phyloP scores from a whole-genome alignment of 2,888 invertebrate species.

The Mythimna impura region DNA sequence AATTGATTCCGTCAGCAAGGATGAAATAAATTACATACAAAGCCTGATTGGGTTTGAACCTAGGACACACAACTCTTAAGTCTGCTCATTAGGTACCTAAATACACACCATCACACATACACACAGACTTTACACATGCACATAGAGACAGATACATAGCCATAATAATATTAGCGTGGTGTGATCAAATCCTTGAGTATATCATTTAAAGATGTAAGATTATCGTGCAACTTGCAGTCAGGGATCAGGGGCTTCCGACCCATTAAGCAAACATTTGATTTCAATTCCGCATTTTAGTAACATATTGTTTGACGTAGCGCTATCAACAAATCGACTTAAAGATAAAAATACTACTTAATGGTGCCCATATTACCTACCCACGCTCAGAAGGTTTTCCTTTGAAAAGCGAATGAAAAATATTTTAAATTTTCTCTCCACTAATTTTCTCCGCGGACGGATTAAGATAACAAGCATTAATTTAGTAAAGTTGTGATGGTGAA shows the following conservation, averaged over 20 bases:
- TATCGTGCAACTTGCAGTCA: slow-evolving; percentile 38
- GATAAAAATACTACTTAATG: slow-evolving; percentile 32
- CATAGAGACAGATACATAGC: too few species aligned
- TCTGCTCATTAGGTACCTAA: too few species aligned
- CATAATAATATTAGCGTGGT: too few species aligned
- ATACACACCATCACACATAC: too few species aligned
- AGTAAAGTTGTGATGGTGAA: slow-evolving; percentile 29
- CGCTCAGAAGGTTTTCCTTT: slow-evolving; percentile 9
- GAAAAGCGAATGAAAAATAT: slow-evolving; percentile 37
- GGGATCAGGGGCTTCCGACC: slow-evolving; percentile 19
- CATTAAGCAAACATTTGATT: slow-evolving; percentile 34
- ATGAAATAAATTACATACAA: too few species aligned
- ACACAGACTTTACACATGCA: too few species aligned
- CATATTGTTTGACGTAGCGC: slow-evolving; percentile 24
- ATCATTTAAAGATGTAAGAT: slow-evolving; percentile 19
- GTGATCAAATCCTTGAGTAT: not conserved
- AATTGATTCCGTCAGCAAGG: too few species aligned
- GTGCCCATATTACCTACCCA: slow-evolving; percentile 11
- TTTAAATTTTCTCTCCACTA: slow-evolving; percentile 31
- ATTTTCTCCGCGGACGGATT: slow-evolving; percentile 43
- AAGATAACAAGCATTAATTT: slow-evolving; percentile 54
- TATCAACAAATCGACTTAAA: slow-evolving; percentile 8
- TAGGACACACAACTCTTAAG: too few species aligned
- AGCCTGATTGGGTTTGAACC: too few species aligned
- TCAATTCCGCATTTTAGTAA: slow-evolving; percentile 27